Evolutionary conservation across 2,797 vertebrate genomes (phyloP), one percentile per base, ranked within the genome.

Genomic region (Gymnodraco acuticeps): DNA sequence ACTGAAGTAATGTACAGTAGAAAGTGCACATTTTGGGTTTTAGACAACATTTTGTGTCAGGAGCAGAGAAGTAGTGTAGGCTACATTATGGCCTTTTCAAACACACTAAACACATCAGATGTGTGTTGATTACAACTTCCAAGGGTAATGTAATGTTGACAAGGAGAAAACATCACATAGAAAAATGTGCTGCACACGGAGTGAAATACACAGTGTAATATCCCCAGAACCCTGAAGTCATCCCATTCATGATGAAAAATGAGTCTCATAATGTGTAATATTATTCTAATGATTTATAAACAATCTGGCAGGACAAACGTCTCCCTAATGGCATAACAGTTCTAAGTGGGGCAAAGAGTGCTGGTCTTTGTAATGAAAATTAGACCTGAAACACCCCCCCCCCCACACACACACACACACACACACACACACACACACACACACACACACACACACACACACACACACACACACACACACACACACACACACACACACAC

Each of bases 301-400:
- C 56, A 75, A 63, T 64, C 17, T 63, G 42, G 52, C 3, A 31
- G 68, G 64, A 83, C 63, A 66, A 83, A 69, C 2, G 3, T 61
- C 19, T 62, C 64, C 56, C 60, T 79, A 55, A 77, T 73, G 66
- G 58, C 27, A 61, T 9, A 75, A 64, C 58, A 19, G 64, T 16
- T 58, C 55, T 41, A 76, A 85, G 80, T 65, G 50, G 64, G n/a
- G 61, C 66, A 81, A 70, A 78, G 70, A 76, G 54, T 20, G 55
- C 2, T 0, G 64, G 20, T 74, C 51, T 80, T 81, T 80, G 76
- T 84, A 56, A 45, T 50, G 62, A 67, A 79, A 80, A 72, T 81
- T 59, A 74, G 62, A 84, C 55, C 66, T 75, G 86, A 90, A 91
- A n/a, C n/a, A n/a, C n/a, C n/a, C n/a, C n/a, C n/a, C n/a, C n/a